Evolutionary conservation across 2,888 invertebrate species (phyloP).

Genomic region (Lampropteryx suffumata): DNA sequence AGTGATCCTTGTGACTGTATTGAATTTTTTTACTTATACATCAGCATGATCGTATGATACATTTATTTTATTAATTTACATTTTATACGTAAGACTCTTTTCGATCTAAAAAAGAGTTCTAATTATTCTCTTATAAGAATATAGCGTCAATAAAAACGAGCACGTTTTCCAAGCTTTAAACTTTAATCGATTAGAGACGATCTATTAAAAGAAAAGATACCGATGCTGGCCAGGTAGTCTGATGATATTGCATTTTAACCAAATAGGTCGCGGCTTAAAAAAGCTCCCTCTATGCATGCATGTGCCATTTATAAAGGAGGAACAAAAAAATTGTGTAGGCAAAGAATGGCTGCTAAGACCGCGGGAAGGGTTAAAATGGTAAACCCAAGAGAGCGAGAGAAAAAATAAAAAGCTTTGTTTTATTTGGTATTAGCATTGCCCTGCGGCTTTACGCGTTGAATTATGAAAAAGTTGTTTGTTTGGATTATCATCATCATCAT

Average conservation of each 20-base stretch:
- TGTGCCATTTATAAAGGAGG: conserved; percentile 80
- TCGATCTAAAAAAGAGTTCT: not conserved
- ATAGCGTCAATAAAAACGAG: conserved; percentile 18
- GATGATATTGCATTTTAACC: conserved; percentile 79
- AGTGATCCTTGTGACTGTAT: too few relatives aligned
- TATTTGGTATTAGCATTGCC: conserved; percentile 32
- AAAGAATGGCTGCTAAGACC: conserved; percentile 73
- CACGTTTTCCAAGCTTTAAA: conserved; percentile 44
- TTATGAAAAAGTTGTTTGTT: too few relatives aligned
- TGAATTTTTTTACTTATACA: too few relatives aligned
- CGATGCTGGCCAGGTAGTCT: conserved; percentile 70
- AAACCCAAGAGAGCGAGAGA: conserved; percentile 60
- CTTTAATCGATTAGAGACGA: conserved; percentile 73
- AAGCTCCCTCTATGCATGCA: conserved; percentile 74
- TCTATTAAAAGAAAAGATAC: conserved; percentile 69
- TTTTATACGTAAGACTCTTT: too few relatives aligned
- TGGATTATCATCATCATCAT: too few relatives aligned
- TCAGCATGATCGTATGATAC: too few relatives aligned
- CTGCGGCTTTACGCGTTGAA: too few relatives aligned
- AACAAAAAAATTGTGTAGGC: conserved; percentile 73
- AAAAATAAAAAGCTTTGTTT: conserved; percentile 66
- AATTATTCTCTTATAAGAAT: conserved; percentile 29
- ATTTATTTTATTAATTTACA: too few relatives aligned
- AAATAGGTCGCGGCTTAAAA: conserved; percentile 63
- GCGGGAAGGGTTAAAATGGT: conserved; percentile 71